Conservation (phyloP, 2,888 invertebrate species). For the Eupeodes latifasciatus region DNA sequence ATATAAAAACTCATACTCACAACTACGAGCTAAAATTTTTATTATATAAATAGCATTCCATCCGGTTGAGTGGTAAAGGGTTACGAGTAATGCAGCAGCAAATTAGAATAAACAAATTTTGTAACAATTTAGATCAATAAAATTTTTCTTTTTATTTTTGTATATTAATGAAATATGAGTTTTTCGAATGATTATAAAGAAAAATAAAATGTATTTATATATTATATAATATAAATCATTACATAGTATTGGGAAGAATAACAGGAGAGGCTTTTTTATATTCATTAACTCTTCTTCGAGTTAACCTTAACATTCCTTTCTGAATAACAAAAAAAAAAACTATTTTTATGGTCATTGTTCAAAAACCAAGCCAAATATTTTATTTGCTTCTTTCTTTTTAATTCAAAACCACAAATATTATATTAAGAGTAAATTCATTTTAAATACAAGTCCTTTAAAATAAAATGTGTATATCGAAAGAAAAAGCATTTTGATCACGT, state of each 20-base stretch:
- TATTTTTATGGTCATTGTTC: no score
- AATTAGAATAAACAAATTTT: conserved; percentile 52
- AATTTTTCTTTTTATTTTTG: not conserved
- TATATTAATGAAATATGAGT: conserved; percentile 1
- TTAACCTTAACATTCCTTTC: no score
- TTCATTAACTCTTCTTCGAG: no score
- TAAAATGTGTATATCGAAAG: no score
- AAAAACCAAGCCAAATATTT: no score
- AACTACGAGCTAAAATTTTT: conserved; percentile 57
- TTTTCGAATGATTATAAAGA: conserved; percentile 6
- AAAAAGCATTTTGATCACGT: no score
- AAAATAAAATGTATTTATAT: conserved; percentile 8
- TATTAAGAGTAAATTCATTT: no score
- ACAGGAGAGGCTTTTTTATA: not conserved
- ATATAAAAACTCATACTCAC: conserved; percentile 61
- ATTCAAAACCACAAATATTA: no score
- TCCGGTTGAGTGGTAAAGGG: conserved; percentile 27
- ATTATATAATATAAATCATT: not conserved
- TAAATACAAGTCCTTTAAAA: no score
- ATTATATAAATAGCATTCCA: conserved; percentile 51
- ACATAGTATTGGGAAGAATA: not conserved
- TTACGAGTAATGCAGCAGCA: conserved; percentile 41
- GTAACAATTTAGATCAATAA: conserved; percentile 25
- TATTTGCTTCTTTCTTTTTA: no score
- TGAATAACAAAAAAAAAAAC: no score